Evolutionary conservation across 2,797 vertebrate species (phyloP), one percentile per base, ranked within the genome.

Genomic region (Centropyge bicolor): DNA sequence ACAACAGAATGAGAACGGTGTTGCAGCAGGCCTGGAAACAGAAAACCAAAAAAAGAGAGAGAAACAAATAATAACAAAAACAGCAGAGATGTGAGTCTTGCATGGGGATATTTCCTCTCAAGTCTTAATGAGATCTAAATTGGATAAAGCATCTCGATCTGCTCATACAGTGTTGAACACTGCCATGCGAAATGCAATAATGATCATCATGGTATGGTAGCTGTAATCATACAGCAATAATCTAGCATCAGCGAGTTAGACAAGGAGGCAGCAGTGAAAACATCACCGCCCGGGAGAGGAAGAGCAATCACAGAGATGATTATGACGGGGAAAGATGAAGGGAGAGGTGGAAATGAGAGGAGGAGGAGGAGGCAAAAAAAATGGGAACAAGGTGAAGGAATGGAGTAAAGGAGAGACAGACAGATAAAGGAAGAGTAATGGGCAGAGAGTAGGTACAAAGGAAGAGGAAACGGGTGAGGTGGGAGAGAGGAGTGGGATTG

Each of bases 191-290:
- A 91, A 93, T 88, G 89, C 92, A 91, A 91, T 93, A 91, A 94
- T 88, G 89, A 94, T 93, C 91, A 86, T 82, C 90, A 81, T 90
- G 90, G 92, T 87, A 86, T 87, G 89, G 89, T 89, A 77, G 89
- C 91, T 92, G 90, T 92, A 93, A 94, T 93, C 91, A 93, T 86
- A 88, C 89, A 78, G 91, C 90, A 92, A 92, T 94, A 93, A 93
- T 93, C 91, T 90, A 77, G 87, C 88, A 92, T 90, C 91, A 91
- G 87, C 70, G 80, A 86, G 93, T 92, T 88, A 91, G 92, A 93
- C 89, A 85, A 90, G 89, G 83, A 90, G 90, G 93, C 80, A 83
- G 92, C 73, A 60, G 82, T 83, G 87, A 88, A 91, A 91, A 92
- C 90, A 92, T 87, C 90, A 77, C 88, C 86, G 74, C 87, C 85